Evolutionary conservation across 2,113 vertebrate genomes (phyloP).

Genomic region (Epinephelus fuscoguttatus): DNA sequence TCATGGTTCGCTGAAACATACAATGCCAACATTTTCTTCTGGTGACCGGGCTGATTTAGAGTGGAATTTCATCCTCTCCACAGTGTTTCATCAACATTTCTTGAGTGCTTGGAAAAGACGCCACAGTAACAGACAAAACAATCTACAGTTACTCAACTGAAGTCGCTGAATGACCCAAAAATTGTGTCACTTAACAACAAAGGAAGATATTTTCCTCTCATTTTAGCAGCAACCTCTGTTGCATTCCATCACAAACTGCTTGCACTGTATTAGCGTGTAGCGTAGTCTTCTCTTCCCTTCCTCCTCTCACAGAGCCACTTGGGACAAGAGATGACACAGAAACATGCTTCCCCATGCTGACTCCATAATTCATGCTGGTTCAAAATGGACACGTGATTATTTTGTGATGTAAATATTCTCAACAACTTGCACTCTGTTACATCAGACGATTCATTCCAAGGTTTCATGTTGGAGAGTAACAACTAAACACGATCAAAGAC

Average conservation of each 20-base stretch:
- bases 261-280: not conserved
- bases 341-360: conserved; percentile 19
- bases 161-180: not conserved
- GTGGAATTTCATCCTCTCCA: too few relatives aligned
- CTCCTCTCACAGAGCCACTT: not conserved
- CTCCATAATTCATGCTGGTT: conserved; percentile 30
- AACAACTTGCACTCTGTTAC: conserved; percentile 46
- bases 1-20: too few relatives aligned
- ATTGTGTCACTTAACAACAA: not conserved
- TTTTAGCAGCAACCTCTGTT: not conserved
- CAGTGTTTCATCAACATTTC: not conserved
- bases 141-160: not conserved
- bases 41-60: too few relatives aligned
- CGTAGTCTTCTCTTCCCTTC: not conserved
- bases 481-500: not conserved
- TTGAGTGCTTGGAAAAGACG: not conserved
- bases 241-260: not conserved
- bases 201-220: not conserved
- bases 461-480: not conserved
- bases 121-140: not conserved
- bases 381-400: conserved; percentile 2
- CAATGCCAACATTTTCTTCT: too few relatives aligned
- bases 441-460: conserved; percentile 43
- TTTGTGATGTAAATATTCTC: conserved; percentile 26
- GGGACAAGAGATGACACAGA: not conserved